phyloP scores from a whole-genome alignment of 1,140 invertebrate species.

The Neodiprion virginianus region DNA sequence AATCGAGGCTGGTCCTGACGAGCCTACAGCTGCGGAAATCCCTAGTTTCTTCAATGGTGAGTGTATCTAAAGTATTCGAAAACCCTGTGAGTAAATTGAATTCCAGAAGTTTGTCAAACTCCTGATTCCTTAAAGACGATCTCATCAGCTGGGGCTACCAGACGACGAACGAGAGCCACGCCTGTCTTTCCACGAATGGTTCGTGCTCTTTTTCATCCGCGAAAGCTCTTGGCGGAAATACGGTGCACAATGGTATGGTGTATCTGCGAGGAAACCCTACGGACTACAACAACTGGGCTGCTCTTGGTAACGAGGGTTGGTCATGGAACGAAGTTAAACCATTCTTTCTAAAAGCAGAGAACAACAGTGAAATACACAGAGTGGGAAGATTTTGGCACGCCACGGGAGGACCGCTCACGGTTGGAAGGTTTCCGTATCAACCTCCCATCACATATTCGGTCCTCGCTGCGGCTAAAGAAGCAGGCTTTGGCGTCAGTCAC shows the following conservation, averaged over 20 bases:
- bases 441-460: constrained; percentile 64
- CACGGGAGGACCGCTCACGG: constrained; percentile 52
- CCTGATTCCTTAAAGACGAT: not conserved
- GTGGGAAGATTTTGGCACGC: constrained; percentile 51
- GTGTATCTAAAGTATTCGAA: not conserved
- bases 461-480: constrained; percentile 66
- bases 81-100: not conserved
- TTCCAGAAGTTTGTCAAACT: not conserved
- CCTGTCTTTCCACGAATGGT: constrained; percentile 56
- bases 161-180: too few species aligned
- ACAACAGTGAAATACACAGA: constrained; percentile 58
- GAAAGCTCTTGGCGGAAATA: constrained; percentile 82
- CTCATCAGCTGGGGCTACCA: constrained; percentile 36
- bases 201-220: constrained; percentile 85
- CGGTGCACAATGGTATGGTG: constrained; percentile 81
- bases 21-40: constrained; percentile 45
- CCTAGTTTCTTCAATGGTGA: constrained; percentile 16
- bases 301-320: constrained; percentile 87
- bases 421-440: constrained; percentile 62
- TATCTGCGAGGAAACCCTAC: constrained; percentile 77
- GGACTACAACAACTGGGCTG: constrained; percentile 80
- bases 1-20: constrained; percentile 56
- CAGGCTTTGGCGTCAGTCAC: constrained; percentile 62
- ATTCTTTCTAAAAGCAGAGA: constrained; percentile 64
- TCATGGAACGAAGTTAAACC: constrained; percentile 79